phyloP scores from a whole-genome alignment of 2,113 vertebrate genomes.

The Albula goreensis region DNA sequence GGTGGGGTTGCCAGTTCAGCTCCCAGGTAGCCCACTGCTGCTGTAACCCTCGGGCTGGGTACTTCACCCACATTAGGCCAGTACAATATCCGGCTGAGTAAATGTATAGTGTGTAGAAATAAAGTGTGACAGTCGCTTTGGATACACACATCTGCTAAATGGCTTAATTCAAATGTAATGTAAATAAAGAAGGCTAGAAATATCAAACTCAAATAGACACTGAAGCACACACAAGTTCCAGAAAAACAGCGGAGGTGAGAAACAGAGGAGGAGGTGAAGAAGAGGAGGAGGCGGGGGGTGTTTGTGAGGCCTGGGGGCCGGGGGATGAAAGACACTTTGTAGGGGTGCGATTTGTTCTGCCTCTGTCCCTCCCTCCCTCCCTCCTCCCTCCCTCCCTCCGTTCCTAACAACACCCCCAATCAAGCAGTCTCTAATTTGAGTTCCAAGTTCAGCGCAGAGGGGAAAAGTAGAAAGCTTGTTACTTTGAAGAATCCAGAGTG shows the following conservation, averaged over 20 bases:
- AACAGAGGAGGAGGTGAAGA: slow-evolving; percentile 54
- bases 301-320: slow-evolving; percentile 76
- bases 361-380: slow-evolving; percentile 54
- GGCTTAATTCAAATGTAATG: too few relatives aligned
- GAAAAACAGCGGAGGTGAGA: slow-evolving; percentile 69
- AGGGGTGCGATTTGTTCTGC: slow-evolving; percentile 80
- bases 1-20: too few relatives aligned
- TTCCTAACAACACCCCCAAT: slow-evolving; percentile 71
- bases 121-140: too few relatives aligned
- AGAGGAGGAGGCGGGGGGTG: slow-evolving; percentile 49
- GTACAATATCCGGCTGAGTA: too few relatives aligned
- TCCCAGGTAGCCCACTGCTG: too few relatives aligned
- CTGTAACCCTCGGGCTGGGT: too few relatives aligned
- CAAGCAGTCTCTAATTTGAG: slow-evolving; percentile 89
- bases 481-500: slow-evolving; percentile 92
- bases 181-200: slow-evolving; percentile 71
- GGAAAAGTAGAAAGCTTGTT: slow-evolving; percentile 87
- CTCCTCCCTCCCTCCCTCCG: slow-evolving; percentile 59
- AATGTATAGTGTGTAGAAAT: too few relatives aligned
- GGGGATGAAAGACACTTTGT: slow-evolving; percentile 96
- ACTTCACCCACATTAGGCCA: too few relatives aligned
- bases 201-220: slow-evolving; percentile 78
- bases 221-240: slow-evolving; percentile 72
- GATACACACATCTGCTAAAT: too few relatives aligned
- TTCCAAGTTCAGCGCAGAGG: slow-evolving; percentile 87